phyloP scores from a whole-genome alignment of 2,113 vertebrate genomes.

The Cyphomyrus plagiostoma region DNA sequence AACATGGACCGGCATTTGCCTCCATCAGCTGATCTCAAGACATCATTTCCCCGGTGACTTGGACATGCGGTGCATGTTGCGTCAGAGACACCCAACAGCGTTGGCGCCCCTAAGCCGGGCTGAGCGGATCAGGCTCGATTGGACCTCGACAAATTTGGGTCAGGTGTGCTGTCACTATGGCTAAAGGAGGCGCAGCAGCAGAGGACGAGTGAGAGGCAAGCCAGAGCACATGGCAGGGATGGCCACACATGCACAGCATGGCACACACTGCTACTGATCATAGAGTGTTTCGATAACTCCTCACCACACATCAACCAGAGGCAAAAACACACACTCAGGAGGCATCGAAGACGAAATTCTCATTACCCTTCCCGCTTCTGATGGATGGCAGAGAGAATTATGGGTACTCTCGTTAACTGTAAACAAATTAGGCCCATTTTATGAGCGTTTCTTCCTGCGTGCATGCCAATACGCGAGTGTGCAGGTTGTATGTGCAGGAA shows the following conservation, averaged over 20 bases:
- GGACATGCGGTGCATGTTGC: conserved; percentile 57
- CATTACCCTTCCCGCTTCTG: background rate
- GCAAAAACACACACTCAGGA: conserved; percentile 5
- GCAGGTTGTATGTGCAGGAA: background rate
- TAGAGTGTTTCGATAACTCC: background rate
- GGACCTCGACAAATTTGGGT: conserved; percentile 65
- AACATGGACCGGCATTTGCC: conserved; percentile 66
- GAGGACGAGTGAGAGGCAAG: conserved; percentile 60
- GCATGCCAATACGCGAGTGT: background rate
- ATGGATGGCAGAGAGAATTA: background rate
- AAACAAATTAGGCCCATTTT: background rate
- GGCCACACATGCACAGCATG: accelerated
- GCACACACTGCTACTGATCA: background rate
- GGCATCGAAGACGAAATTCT: background rate
- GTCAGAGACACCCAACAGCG: conserved; percentile 65
- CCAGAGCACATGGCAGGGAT: conserved; percentile 33
- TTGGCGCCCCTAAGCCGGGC: conserved; percentile 49
- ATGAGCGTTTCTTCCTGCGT: background rate
- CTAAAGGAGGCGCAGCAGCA: conserved; percentile 47
- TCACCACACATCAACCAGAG: background rate
- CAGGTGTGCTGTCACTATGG: conserved; percentile 61
- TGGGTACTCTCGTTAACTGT: background rate
- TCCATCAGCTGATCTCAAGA: conserved; percentile 67
- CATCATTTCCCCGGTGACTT: conserved; percentile 55
- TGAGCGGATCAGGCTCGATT: conserved; percentile 61